phyloP scores from a whole-genome alignment of 2,797 vertebrate genomes.

The Rhincodon typus region DNA sequence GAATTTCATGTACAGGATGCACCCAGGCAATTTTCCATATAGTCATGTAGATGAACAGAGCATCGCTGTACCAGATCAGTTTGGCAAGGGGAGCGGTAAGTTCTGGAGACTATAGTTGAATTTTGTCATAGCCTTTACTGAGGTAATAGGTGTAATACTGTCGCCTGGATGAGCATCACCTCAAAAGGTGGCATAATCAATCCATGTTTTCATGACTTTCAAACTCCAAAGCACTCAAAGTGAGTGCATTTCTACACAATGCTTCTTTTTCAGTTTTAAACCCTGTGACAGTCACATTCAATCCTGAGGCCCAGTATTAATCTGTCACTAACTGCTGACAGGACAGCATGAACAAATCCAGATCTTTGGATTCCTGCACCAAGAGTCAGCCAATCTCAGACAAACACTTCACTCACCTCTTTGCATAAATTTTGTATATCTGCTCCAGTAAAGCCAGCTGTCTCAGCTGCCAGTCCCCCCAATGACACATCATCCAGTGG shows the following conservation, averaged over 20 bases:
- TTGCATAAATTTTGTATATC: conserved; percentile 86
- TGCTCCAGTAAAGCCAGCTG: conserved; percentile 79
- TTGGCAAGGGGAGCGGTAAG: no score
- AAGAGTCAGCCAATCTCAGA: no score
- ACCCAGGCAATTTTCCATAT: no score
- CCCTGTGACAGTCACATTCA: not conserved
- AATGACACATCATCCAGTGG: conserved; percentile 70
- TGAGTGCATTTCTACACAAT: not conserved
- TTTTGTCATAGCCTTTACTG: no score
- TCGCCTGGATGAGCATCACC: not conserved
- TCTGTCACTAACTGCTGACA: not conserved
- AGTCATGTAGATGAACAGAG: no score
- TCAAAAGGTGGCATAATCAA: not conserved
- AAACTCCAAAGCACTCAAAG: not conserved
- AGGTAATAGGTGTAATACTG: not conserved
- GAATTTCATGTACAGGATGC: no score
- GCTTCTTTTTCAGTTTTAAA: not conserved
- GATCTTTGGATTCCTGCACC: not conserved
- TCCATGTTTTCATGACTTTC: not conserved
- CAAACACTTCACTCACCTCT: conserved; percentile 65
- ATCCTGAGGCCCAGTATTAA: not conserved
- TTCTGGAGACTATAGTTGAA: no score
- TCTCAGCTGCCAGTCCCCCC: conserved; percentile 64
- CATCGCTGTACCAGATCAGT: no score
- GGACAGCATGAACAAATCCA: not conserved